Evolutionary conservation across 1,140 invertebrate species (phyloP), one percentile per base, ranked within the genome.

Genomic region (Steinernema feltiae): DNA sequence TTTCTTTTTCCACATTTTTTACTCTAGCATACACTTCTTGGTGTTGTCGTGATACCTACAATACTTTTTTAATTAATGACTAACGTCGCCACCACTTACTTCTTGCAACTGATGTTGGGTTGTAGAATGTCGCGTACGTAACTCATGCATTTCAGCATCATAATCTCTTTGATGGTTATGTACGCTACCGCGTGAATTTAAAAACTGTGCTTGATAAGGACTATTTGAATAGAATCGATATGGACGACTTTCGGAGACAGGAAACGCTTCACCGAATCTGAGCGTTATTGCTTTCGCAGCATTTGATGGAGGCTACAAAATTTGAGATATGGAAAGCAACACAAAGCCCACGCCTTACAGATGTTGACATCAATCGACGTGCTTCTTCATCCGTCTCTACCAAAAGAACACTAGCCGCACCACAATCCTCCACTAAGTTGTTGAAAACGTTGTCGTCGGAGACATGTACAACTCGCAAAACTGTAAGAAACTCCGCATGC

Each of bases 301-400:
- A 71, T 83, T 82, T 15, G 17, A 30, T n/a, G 82, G 82, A n/a
- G 78, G 76, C 82, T 82, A 71, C 72, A 82, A 48, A 63, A 3
- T 27, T 63, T 21, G 53, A 63, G 2, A 63, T 15, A 63, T 63
- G 7, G 7, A 63, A 7, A 63, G 24, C 24, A 21, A 15, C 24
- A 15, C 7, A 63, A 63, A 41, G 7, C 12, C 24, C 53, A 63
- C n/a, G n/a, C 12, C 7, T 63, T 15, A 84, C 81, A 27, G 69
- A 48, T 72, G 31, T 48, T 21, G 74, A 53, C 83, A 84, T 80
- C 0, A 83, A 29, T 2, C 76, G 48, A 35, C 84, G 77, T 0
- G 83, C 82, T 24, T 81, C 79, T 7, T 71, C 48, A 31, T 84
- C 84, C 0, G 24, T 32, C 63, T 84, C 79, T 7, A 84, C 41